Evolutionary conservation across 2,113 vertebrate species (phyloP), one percentile per base, ranked within the genome.

Genomic region (Phylloscopus whistleri): DNA sequence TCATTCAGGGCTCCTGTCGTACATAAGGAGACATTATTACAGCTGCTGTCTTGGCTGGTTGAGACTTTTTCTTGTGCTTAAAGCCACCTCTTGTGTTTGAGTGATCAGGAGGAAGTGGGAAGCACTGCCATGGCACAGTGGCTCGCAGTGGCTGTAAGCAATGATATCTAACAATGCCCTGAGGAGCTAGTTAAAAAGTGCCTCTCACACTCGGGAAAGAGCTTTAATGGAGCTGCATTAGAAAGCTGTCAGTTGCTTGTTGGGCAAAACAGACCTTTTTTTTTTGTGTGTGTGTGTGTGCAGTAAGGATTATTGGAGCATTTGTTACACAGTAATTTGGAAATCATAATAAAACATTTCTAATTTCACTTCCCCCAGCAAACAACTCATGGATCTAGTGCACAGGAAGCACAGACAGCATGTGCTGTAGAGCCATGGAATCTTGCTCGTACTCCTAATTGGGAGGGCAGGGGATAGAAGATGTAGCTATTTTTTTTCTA

Each of bases 161-260:
- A 98, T 99, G 98, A 99, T 99, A 98, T 98, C 98, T 99, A 99
- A 99, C 98, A 98, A 98, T 98, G 98, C 99, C 98, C 98, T 49
- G 66, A 98, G 98, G 98, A 99, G 98, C 98, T 98, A 98, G 98
- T 99, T 99, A 99, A 98, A 94, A 98, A 98, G 98, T 98, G 97
- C 98, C 98, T 98, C 97, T 87, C 98, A 97, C 97, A 87, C 97
- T 94, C 97, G 92, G 97, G 98, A 98, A 98, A 98, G 98, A 97
- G 97, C 98, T 98, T 98, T 98, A 98, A 98, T 99, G 98, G 98
- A 98, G 98, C 98, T 97, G 98, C 98, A 98, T 98, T 98, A 98
- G 98, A 98, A 98, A 98, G 97, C 98, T 98, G 98, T 97, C 98
- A 98, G 98, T 98, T 97, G 96, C 95, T 98, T 97, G 97, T 97